Evolutionary conservation across 2,113 vertebrate species (phyloP).

Genomic region (Gobiocypris rarus): DNA sequence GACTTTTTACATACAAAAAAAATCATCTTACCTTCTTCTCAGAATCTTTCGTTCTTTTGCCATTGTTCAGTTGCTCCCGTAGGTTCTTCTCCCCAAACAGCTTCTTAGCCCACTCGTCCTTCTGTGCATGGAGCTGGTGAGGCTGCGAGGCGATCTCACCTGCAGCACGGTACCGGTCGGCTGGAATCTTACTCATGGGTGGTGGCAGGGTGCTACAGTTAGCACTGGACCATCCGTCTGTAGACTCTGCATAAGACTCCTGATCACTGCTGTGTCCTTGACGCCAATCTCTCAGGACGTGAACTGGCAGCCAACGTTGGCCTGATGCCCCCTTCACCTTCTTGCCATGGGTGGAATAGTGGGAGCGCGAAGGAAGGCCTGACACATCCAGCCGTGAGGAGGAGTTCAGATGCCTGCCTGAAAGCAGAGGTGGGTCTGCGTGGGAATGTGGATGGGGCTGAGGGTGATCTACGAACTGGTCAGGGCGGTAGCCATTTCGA

Average conservation of each 20-base stretch:
- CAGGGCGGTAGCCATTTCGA: conserved; percentile 86
- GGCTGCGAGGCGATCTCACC: conserved; percentile 78
- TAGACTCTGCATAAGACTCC: conserved; percentile 96
- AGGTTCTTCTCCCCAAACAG: conserved; percentile 84
- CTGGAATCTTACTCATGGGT: conserved; percentile 97
- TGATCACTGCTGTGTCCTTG: conserved; percentile 89
- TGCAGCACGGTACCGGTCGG: conserved; percentile 91
- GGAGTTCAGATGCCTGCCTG: conserved; percentile 73
- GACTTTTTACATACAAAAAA: not conserved
- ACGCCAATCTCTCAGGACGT: conserved; percentile 89
- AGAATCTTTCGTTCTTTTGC: conserved; percentile 81
- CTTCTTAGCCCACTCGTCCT: conserved; percentile 90
- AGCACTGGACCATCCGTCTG: conserved; percentile 94
- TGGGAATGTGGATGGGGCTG: conserved; percentile 79
- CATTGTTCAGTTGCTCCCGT: conserved; percentile 71
- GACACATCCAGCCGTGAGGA: conserved; percentile 77
- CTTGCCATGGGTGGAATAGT: conserved; percentile 76
- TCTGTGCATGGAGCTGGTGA: conserved; percentile 76
- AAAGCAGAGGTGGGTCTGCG: conserved; percentile 76
- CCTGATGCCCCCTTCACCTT: conserved; percentile 50
- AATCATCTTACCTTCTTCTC: conserved; percentile 85
- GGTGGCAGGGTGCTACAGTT: conserved; percentile 97
- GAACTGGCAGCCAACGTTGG: conserved; percentile 91
- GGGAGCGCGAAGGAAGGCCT: conserved; percentile 74
- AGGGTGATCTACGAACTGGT: conserved; percentile 75